Evolutionary conservation across 2,888 invertebrate species (phyloP).

Genomic region (Rotaria magnacalcarata): DNA sequence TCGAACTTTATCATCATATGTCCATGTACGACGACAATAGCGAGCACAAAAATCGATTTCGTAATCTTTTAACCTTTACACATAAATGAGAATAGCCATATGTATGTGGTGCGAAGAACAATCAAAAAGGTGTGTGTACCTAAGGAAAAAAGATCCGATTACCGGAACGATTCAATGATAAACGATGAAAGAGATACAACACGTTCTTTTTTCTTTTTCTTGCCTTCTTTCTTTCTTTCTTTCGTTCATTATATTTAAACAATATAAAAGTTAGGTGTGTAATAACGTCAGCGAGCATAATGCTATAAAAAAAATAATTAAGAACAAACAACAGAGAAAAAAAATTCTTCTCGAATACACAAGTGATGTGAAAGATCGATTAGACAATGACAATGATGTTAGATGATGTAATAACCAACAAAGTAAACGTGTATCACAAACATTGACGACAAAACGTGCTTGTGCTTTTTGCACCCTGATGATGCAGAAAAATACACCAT

Average conservation of each 20-base stretch:
- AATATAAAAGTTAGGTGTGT: conserved; percentile 7
- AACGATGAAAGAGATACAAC: conserved; percentile 26
- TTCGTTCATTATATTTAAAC: neutral
- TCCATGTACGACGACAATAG: too few species aligned
- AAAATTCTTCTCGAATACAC: conserved; percentile 13
- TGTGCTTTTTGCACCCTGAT: conserved; percentile 25
- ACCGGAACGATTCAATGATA: conserved; percentile 29
- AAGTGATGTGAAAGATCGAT: conserved; percentile 7
- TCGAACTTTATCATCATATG: neutral
- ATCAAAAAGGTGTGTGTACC: conserved; percentile 26
- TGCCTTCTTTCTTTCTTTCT: conserved; percentile 2
- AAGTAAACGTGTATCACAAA: neutral
- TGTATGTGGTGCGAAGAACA: conserved; percentile 3
- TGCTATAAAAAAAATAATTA: conserved; percentile 24
- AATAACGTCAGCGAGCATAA: conserved; percentile 1
- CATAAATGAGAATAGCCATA: neutral
- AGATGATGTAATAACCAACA: conserved; percentile 3
- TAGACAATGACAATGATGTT: neutral
- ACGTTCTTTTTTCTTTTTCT: neutral
- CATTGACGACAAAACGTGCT: conserved; percentile 24
- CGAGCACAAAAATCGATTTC: conserved; percentile 1
- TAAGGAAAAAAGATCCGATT: conserved; percentile 11
- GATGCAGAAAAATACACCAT: conserved; percentile 2
- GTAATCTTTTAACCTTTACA: conserved; percentile 17
- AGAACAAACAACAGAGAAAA: neutral